Evolutionary conservation across 2,888 invertebrate genomes (phyloP), one percentile per base, ranked within the genome.

Genomic region (Habrosyne pyritoides): DNA sequence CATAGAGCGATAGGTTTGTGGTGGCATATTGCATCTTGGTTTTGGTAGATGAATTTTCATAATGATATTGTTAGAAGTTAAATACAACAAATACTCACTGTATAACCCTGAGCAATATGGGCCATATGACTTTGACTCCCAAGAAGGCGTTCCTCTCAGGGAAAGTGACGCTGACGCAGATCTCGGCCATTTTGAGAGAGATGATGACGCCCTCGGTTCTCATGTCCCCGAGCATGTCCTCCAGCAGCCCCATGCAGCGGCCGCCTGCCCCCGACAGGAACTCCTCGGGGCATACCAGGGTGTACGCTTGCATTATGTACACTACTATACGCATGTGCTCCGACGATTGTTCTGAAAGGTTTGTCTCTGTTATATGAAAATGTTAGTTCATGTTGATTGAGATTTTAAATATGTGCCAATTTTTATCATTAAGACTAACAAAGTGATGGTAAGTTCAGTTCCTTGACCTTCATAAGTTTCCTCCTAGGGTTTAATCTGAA

Each of bases 251-350:
- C 64, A 97, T 94, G 61, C 98, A 94, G 52, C 94, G 93, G 10
- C 93, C 92, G 0, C 97, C 97, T 59, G 95, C 94, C 8, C 94
- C 94, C 67, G 94, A 91, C 58, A 98, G 93, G 77, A 97, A 97
- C 66, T 96, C 94, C 73, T 96, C 95, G 0, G 97, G 97, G 62
- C 95, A 96, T 10, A 98, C 87, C 14, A 98, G 86, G 0, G 97
- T 94, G 81, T 98, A 97, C 0, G 96, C 97, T 83, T 97, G 95
- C 80, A 96, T 95, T 77, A 98, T 96, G 72, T 96, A 95, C 12
- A 98, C 93, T 63, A 97, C 96, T 57, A 95, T 94, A 60, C 96
- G 93, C 10, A 98, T 91, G 83, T 97, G 96, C 77, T 98, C 98
- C 0, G 97, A 94, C 0, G 97, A 96, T 83, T 94, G 94, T 84